Evolutionary conservation across 2,888 invertebrate species (phyloP), one percentile per base, ranked within the genome.

Genomic region (Drosophila pegasa): DNA sequence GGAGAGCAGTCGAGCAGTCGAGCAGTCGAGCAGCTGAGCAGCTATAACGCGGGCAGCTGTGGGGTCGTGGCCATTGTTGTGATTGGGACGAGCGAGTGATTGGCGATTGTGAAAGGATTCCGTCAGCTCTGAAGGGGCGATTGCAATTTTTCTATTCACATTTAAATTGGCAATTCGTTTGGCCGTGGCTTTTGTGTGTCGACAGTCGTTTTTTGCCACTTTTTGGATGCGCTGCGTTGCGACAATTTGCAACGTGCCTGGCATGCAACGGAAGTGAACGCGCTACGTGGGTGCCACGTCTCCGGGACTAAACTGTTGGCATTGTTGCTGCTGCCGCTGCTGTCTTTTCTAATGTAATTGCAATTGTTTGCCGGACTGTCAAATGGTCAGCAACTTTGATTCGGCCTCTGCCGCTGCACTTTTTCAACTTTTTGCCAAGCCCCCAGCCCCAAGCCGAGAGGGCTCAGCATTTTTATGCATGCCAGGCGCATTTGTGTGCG

Each of bases 401-500:
- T 83, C 78, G 66, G 54, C 56, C 31, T 70, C 14, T 58, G 63
- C 57, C 48, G 74, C 47, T 71, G 61, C 69, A 62, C 38, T 71
- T 76, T 63, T 64, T 66, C 61, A 48, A 55, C 59, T 59, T 61
- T 69, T 71, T 64, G 47, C 61, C n/a, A n/a, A n/a, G n/a, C n/a
- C n/a, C n/a, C n/a, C n/a, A 22, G 22, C 43, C 25, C 35, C 33
- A 47, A 56, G 50, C 37, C 43, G 54, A 68, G 61, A 68, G 61
- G 56, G 54, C 55, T 73, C 62, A 72, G 58, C 72, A 89, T 89
- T 89, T 89, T 90, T 89, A 81, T 89, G 90, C 89, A 89, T 90
- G 87, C 89, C 85, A 88, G 80, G 89, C 89, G 90, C 89, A 90
- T 90, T 89, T 88, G 78, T 74, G 78, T 74, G 74, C 61, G 80